Conservation (phyloP, 2,113 vertebrate species). For the Burhinus bistriatus region DNA sequence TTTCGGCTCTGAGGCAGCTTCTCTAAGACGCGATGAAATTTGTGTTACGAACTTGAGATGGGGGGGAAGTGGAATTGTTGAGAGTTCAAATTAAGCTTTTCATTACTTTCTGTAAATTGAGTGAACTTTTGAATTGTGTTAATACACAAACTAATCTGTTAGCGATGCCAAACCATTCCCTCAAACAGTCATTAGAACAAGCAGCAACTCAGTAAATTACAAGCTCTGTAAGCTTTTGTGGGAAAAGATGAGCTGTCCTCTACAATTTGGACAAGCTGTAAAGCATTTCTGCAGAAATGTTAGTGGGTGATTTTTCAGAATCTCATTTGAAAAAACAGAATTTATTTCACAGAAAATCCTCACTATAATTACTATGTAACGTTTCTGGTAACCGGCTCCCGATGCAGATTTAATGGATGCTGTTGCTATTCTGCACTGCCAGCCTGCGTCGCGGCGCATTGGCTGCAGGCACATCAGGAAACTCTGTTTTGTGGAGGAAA, state of each 20-base stretch:
- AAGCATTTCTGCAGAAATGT: not conserved
- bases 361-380: not conserved
- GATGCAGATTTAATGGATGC: not conserved
- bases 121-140: not conserved
- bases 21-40: not conserved
- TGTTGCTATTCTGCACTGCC: not conserved
- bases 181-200: not conserved
- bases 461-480: not conserved
- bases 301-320: not conserved
- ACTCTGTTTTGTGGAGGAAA: not conserved
- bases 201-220: not conserved
- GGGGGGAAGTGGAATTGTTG: not conserved
- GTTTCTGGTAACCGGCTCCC: not conserved
- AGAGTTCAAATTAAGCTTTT: not conserved
- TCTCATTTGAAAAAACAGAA: not conserved
- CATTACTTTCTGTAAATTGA: constrained; percentile 12
- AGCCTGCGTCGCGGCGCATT: not conserved
- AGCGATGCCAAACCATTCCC: not conserved
- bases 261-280: not conserved
- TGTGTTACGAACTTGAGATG: not conserved
- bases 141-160: not conserved
- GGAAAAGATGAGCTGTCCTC: constrained; percentile 2
- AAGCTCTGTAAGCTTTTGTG: not conserved
- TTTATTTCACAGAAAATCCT: not conserved
- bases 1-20: not conserved